Conservation (phyloP, 1,140 invertebrate species). For the Sinonovacula constricta region DNA sequence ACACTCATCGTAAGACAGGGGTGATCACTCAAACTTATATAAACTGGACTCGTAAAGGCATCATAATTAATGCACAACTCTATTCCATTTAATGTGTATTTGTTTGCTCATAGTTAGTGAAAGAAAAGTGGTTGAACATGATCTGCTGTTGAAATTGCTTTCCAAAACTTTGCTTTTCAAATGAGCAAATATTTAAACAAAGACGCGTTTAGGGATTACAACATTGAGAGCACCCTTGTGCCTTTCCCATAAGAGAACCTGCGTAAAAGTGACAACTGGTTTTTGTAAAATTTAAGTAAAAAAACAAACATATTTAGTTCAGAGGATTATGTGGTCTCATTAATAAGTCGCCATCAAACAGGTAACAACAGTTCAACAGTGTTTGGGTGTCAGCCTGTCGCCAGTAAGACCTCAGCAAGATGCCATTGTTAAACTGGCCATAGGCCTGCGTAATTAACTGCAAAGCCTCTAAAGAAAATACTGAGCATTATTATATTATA, state of each 20-base stretch:
- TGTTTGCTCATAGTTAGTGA: conserved; percentile 43
- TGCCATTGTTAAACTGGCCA: too few relatives aligned
- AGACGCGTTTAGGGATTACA: too few relatives aligned
- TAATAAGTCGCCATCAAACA: too few relatives aligned
- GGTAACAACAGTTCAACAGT: too few relatives aligned
- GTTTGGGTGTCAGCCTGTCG: too few relatives aligned
- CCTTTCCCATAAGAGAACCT: too few relatives aligned
- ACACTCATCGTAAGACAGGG: conserved; percentile 30
- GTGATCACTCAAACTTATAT: conserved; percentile 30
- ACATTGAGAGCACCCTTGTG: too few relatives aligned
- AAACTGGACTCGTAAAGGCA: conserved; percentile 19
- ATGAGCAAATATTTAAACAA: conserved; percentile 53
- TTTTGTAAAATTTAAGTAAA: conserved; percentile 31
- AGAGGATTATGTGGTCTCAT: conserved; percentile 39
- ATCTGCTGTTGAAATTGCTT: conserved; percentile 28
- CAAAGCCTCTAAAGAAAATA: too few relatives aligned
- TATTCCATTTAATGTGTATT: conserved; percentile 36
- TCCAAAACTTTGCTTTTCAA: conserved; percentile 23
- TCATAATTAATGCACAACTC: conserved; percentile 50
- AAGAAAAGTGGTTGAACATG: conserved; percentile 48
- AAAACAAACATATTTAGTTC: conserved; percentile 45
- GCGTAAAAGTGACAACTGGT: too few relatives aligned
- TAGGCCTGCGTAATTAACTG: too few relatives aligned
- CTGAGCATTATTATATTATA: too few relatives aligned
- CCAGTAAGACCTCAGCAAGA: too few relatives aligned